phyloP scores from a whole-genome alignment of 1,140 invertebrate genomes.

The silkworm (Bombyx mori) region ASM3026992v2 NC_085116.1:11220001-11220500 shows the following conservation, averaged over 20 bases:
- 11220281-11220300: slow-evolving; percentile 58
- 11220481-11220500: too few species aligned
- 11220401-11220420: slow-evolving; percentile 9
- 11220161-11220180: too few species aligned
- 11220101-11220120: too few species aligned
- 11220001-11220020: neutral
- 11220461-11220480: too few species aligned
- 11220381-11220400: slow-evolving; percentile 28
- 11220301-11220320: slow-evolving; percentile 56
- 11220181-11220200: too few species aligned
- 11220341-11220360: slow-evolving; percentile 34
- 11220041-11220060: neutral
- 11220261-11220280: slow-evolving; percentile 55
- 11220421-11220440: too few species aligned
- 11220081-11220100: too few species aligned
- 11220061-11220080: too few species aligned
- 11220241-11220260: slow-evolving; percentile 60
- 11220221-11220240: slow-evolving; percentile 47
- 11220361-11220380: slow-evolving; percentile 45
- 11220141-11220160: too few species aligned
- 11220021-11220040: slow-evolving; percentile 1
- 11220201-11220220: slow-evolving; percentile 11
- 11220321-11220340: slow-evolving; percentile 50
- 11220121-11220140: too few species aligned
- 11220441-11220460: too few species aligned